Base-by-base conservation (phyloP, 2,113 vertebrate species). In the Pycnonotus jocosus region DNA sequence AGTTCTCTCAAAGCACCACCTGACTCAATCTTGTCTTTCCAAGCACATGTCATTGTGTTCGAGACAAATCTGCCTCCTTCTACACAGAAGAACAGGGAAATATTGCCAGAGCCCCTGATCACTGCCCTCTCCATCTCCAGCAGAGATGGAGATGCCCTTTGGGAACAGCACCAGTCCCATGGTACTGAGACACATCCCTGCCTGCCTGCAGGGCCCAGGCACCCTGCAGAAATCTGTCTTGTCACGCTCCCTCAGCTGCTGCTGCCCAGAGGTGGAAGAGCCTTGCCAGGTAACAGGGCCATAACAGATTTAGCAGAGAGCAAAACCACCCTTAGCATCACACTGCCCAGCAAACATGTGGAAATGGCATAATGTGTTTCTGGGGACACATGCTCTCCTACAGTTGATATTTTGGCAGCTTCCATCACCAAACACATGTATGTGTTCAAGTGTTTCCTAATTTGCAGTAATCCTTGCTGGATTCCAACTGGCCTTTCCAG, bases 151-250 rank as follows among this genome's bases (percentile, higher is more conserved):
- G 31, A 27, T 35, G n/a, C 10, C 13, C 37, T n/a, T 15, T 47
- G 25, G 45, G 35, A 47, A 35, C 2, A 78, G 38, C 8, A 7
- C 11, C 0, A 6, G n/a, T n/a, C 2, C 23, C 4, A 1, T 0
- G 2, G 42, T 70, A 15, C 17, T 3, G 3, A 40, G 10, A 23
- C 1, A 7, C 11, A 51, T 0, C 11, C 12, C 23, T 70, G 33
- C 7, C 22, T 50, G 48, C 20, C 38, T 38, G 40, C 21, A 25
- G 12, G 7, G 24, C 33, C 14, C 0, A 0, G 21, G 15, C 16
- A 14, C 10, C 9, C 0, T 0, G 0, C 25, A 72, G 44, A 89
- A 68, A 33, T 47, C 22, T 33, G 9, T 44, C 18, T 22, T 19
- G 10, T 3, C 35, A 28, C 0, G 0, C 10, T 24, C 9, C 53